Evolutionary conservation across 2,888 invertebrate species (phyloP).

Genomic region (Psylliodes chrysocephalus): DNA sequence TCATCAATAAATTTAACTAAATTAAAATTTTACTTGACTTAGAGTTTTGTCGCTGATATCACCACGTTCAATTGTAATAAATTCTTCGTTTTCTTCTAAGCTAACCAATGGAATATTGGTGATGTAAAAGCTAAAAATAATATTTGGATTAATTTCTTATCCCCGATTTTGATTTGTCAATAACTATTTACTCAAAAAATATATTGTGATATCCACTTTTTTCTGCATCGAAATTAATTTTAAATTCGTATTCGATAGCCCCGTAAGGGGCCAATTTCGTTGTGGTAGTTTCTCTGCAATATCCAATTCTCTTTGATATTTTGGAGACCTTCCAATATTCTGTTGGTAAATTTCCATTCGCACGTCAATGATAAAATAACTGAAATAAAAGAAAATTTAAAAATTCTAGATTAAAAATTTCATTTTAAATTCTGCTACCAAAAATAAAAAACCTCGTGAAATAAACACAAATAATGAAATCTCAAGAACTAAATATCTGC

Average conservation of each 20-base stretch:
- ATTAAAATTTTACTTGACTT: slow-evolving; percentile 29
- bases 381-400: too few species aligned
- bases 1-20: too few species aligned
- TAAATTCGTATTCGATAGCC: slow-evolving; percentile 54
- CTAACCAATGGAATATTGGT: slow-evolving; percentile 59
- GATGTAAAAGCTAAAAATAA: slow-evolving; percentile 59
- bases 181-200: slow-evolving; percentile 56
- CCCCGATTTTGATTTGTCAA: too few species aligned
- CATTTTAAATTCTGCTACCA: too few species aligned
- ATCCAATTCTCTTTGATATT: slow-evolving; percentile 47
- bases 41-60: slow-evolving; percentile 31
- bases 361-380: slow-evolving; percentile 45
- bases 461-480: too few species aligned
- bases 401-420: too few species aligned
- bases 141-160: too few species aligned
- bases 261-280: slow-evolving; percentile 55
- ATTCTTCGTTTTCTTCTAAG: slow-evolving; percentile 45
- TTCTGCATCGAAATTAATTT: slow-evolving; percentile 46
- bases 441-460: too few species aligned
- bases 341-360: slow-evolving; percentile 52
- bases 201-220: slow-evolving; percentile 53
- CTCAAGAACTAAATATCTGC: too few species aligned
- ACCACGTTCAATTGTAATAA: slow-evolving; percentile 29
- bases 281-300: slow-evolving; percentile 47
- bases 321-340: neutral